phyloP scores from a whole-genome alignment of 2,797 vertebrate species.

The Xyrichtys novacula region DNA sequence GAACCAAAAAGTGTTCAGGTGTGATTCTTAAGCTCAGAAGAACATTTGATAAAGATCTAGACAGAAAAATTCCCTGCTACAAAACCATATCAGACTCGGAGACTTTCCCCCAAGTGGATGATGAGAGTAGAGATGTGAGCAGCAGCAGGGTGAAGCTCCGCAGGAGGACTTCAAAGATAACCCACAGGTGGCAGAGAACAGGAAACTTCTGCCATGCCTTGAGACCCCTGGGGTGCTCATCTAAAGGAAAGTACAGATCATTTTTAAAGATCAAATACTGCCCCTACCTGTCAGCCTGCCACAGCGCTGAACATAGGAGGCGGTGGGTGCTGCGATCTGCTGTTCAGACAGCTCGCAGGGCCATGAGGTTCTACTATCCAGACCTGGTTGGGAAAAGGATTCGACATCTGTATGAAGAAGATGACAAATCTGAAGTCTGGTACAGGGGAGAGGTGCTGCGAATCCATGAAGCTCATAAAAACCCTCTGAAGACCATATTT shows the following conservation, averaged over 20 bases:
- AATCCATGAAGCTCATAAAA: slow-evolving; percentile 82
- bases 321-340: slow-evolving; percentile 84
- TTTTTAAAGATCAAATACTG: slow-evolving; percentile 84
- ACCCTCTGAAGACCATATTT: slow-evolving; percentile 88
- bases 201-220: slow-evolving; percentile 48
- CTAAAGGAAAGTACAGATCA: slow-evolving; percentile 64
- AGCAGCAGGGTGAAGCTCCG: slow-evolving; percentile 1
- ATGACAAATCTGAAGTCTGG: slow-evolving; percentile 88
- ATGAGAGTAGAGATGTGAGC: neutral
- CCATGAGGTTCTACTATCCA: slow-evolving; percentile 76
- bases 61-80: slow-evolving; percentile 61
- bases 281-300: slow-evolving; percentile 79
- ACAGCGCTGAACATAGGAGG: slow-evolving; percentile 71
- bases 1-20: slow-evolving; percentile 66
- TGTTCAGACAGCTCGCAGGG: slow-evolving; percentile 63
- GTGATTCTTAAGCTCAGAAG: slow-evolving; percentile 84
- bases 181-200: slow-evolving; percentile 48
- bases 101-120: slow-evolving; percentile 23
- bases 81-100: slow-evolving; percentile 58
- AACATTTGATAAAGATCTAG: slow-evolving; percentile 59
- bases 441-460: slow-evolving; percentile 85
- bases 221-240: slow-evolving; percentile 55
- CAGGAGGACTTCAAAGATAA: slow-evolving; percentile 35
- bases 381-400: slow-evolving; percentile 88
- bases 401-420: slow-evolving; percentile 88